Evolutionary conservation across 1,140 invertebrate genomes (phyloP).

Genomic region (Drosophila mayri): DNA sequence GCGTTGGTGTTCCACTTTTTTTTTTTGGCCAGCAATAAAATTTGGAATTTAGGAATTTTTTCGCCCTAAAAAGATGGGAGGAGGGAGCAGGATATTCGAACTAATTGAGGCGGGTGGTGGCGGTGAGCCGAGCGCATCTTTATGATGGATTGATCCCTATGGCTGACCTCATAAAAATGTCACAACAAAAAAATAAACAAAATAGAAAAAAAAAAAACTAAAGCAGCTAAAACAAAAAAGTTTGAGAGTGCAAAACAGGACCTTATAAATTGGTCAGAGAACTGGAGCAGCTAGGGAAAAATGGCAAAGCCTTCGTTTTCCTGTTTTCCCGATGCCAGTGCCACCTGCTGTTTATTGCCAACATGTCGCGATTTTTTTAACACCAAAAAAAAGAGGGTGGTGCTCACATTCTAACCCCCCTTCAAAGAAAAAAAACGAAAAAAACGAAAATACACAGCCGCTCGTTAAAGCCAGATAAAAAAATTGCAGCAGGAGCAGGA

Average conservation of each 20-base stretch:
- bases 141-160: slow-evolving; percentile 59
- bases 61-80: slow-evolving; percentile 42
- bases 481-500: slow-evolving; percentile 2
- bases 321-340: slow-evolving; percentile 38
- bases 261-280: slow-evolving; percentile 74
- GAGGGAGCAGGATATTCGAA: slow-evolving; percentile 64
- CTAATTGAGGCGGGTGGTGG: slow-evolving; percentile 79
- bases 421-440: not conserved
- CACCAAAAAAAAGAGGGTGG: slow-evolving; percentile 23
- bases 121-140: slow-evolving; percentile 52
- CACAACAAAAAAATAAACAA: slow-evolving; percentile 6
- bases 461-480: slow-evolving; percentile 32
- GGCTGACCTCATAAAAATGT: slow-evolving; percentile 48
- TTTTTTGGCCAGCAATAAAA: slow-evolving; percentile 62
- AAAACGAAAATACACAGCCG: slow-evolving; percentile 5
- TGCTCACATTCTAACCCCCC: slow-evolving; percentile 31
- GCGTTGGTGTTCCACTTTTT: slow-evolving; percentile 58
- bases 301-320: slow-evolving; percentile 11
- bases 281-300: slow-evolving; percentile 59
- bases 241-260: slow-evolving; percentile 4
- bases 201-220: slow-evolving; percentile 14
- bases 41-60: slow-evolving; percentile 55
- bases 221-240: slow-evolving; percentile 5
- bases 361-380: slow-evolving; percentile 71
- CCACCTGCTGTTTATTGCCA: slow-evolving; percentile 82